Percentiles rank a stretch among this genome's conserved stretches.
Conservation (phyloP, 2,113 vertebrate species). For the Callospermophilus lateralis region DNA sequence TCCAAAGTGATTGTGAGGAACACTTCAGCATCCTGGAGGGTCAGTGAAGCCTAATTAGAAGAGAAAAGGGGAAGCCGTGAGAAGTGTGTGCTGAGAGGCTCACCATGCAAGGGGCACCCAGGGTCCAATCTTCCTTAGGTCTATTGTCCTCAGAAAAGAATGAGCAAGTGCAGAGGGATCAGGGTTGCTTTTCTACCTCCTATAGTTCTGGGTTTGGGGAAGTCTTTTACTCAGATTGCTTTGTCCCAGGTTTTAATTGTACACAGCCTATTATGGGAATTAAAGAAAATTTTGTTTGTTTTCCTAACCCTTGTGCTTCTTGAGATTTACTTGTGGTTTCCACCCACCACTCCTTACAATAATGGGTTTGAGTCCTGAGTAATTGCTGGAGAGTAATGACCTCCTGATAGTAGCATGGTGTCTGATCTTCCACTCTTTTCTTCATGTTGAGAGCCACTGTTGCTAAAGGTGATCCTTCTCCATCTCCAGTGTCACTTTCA, state of each 20-base stretch:
- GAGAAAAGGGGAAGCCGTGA: no score
- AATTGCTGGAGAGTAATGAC: not conserved
- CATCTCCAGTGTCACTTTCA: not conserved
- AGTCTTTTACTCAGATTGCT: not conserved
- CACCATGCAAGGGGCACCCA: rapidly evolving
- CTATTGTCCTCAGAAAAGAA: not conserved
- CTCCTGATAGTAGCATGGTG: not conserved
- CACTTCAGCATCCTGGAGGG: no score
- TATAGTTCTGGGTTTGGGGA: not conserved
- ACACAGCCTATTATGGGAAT: not conserved
- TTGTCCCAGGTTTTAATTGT: not conserved
- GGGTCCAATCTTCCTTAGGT: not conserved
- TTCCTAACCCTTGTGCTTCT: not conserved
- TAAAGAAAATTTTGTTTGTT: not conserved
- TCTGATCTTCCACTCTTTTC: not conserved
- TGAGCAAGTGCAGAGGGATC: not conserved
- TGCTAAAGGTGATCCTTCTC: not conserved
- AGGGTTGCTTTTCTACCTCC: not conserved
- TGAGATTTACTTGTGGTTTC: not conserved
- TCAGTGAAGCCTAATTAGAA: no score
- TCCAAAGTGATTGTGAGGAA: no score
- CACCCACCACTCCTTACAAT: not conserved
- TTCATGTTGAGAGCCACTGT: not conserved
- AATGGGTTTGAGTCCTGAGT: not conserved
- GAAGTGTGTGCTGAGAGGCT: not conserved